Percentiles rank a stretch among this genome's conserved stretches.
phyloP scores from a whole-genome alignment of 2,113 vertebrate genomes.

The Leptodactylus fuscus region DNA sequence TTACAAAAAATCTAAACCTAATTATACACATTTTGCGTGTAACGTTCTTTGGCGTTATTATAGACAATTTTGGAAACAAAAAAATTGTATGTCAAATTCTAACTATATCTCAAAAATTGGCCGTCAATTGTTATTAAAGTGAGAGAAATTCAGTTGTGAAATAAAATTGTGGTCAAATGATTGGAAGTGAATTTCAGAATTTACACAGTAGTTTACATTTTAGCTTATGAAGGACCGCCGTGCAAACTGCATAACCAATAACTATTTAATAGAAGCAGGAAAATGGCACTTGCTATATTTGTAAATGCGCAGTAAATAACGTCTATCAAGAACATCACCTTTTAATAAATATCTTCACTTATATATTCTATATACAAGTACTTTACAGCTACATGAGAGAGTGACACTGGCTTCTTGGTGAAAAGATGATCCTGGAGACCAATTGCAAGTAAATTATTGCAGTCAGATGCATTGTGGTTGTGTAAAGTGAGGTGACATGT shows the following conservation, averaged over 20 bases:
- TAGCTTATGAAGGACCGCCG: constrained; percentile 60
- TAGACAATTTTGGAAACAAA: constrained; percentile 9
- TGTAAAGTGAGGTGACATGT: constrained; percentile 68
- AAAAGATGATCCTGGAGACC: constrained; percentile 68
- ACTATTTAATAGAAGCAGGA: constrained; percentile 61
- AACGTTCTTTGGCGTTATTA: constrained; percentile 32
- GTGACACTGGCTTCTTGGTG: constrained; percentile 70
- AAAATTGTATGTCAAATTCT: constrained; percentile 65
- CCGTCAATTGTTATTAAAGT: constrained; percentile 8
- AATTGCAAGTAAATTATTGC: constrained; percentile 77
- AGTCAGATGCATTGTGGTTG: constrained; percentile 84
- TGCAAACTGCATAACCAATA: constrained; percentile 63
- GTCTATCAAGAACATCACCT: constrained; percentile 75
- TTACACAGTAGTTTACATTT: constrained; percentile 62
- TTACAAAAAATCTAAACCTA: constrained; percentile 16
- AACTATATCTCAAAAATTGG: constrained; percentile 48
- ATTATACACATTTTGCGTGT: constrained; percentile 32
- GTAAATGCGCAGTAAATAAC: constrained; percentile 74
- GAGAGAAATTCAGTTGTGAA: background rate
- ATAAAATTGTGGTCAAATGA: background rate
- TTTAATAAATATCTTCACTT: constrained; percentile 93
- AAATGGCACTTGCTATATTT: constrained; percentile 65
- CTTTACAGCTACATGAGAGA: constrained; percentile 81
- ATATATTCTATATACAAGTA: constrained; percentile 89
- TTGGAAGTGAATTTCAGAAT: constrained; percentile 56